Evolutionary conservation across 2,888 invertebrate species (phyloP), one percentile per base, ranked within the genome.

Genomic region (Andrena trimmerana): DNA sequence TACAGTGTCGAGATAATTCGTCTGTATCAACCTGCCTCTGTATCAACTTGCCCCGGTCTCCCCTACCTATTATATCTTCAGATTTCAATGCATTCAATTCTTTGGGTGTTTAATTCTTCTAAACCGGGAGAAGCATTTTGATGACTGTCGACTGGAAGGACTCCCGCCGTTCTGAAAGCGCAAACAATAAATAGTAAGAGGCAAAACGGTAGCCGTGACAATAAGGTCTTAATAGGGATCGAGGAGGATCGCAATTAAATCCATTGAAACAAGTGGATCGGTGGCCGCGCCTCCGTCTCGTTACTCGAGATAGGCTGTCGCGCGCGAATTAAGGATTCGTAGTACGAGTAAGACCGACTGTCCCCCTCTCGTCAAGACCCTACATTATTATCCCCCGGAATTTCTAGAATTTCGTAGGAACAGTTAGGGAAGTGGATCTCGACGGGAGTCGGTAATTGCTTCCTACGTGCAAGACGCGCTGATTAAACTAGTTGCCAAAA

Each of bases 401-500:
- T 79, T 85, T 74, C 62, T 29, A 7, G 81, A 75, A 82, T 83
- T 85, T 85, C 77, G 50, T 52, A 16, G 63, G 71, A 83, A 66
- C 73, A 81, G 76, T 72, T 73, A 70, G 70, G 69, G 60, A 86
- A 84, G 86, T 88, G 78, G 81, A 86, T 86, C 83, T 68, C 74
- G 62, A 33, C 82, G 73, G 52, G 52, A 74, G 79, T 54, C 67
- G 57, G 78, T 88, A 87, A 89, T 88, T 88, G 88, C 86, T 88
- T 84, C 72, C 77, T 70, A 76, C 83, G 78, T 80, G 75, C 54
- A 68, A 72, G 84, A 73, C 66, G 65, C 62, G 79, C 81, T 85
- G 86, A 89, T 89, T 89, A 88, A 89, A 88, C 88, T 81, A 84
- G 84, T 89, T 86, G 86, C 78, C 81, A 75, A 84, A 85, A 84